phyloP scores from a whole-genome alignment of 2,797 vertebrate species.

The Tokudaia tokunoshimensis region DNA sequence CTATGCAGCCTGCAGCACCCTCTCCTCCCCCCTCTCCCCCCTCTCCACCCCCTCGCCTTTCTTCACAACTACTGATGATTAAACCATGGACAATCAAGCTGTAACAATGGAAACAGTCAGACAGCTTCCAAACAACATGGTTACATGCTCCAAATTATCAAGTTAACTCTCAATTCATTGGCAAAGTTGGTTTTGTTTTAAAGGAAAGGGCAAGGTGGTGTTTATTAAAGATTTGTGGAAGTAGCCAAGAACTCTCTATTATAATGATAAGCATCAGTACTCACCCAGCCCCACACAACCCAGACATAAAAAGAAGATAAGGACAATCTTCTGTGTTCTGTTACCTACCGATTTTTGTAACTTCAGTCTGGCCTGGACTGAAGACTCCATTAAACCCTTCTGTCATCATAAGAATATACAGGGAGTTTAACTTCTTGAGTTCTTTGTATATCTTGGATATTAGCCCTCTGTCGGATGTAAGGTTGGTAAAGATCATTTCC shows the following conservation, averaged over 20 bases:
- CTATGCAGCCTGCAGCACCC: constrained; percentile 38
- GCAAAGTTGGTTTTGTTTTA: constrained; percentile 47
- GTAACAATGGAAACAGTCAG: constrained; percentile 69
- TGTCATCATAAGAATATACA: not conserved
- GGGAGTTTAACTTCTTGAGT: too few relatives aligned
- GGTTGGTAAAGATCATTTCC: too few relatives aligned
- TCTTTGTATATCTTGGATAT: too few relatives aligned
- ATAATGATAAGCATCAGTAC: constrained; percentile 56
- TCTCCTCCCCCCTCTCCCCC: constrained; percentile 14
- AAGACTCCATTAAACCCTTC: not conserved
- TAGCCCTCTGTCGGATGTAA: too few relatives aligned
- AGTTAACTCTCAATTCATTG: constrained; percentile 62
- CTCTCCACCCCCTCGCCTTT: not conserved
- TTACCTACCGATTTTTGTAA: not conserved
- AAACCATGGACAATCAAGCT: constrained; percentile 71
- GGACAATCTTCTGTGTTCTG: not conserved
- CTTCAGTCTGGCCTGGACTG: constrained; percentile 40
- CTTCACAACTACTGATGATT: constrained; percentile 73
- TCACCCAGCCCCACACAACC: not conserved
- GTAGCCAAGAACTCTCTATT: constrained; percentile 47
- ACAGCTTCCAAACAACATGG: constrained; percentile 59
- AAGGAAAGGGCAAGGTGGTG: not conserved
- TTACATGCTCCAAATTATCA: constrained; percentile 70
- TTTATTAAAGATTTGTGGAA: constrained; percentile 69
- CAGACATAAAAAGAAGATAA: constrained; percentile 8